phyloP scores from a whole-genome alignment of 2,113 vertebrate species.

The Hemibagrus wyckioides region DNA sequence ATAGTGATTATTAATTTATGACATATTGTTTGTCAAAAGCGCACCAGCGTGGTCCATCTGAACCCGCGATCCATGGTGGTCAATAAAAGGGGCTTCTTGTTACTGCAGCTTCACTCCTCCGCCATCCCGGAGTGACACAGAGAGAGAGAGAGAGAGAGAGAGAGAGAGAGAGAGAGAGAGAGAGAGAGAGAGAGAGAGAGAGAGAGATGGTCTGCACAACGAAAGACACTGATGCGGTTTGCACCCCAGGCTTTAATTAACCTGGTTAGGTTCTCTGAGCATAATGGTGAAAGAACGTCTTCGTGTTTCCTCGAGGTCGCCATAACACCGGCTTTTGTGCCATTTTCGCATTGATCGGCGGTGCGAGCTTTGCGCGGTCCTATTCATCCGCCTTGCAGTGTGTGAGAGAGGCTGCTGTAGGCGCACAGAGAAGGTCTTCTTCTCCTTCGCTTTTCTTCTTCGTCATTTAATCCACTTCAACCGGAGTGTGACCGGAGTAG shows the following conservation, averaged over 20 bases:
- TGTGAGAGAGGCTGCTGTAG: neutral
- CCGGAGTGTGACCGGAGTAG: neutral
- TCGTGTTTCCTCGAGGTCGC: neutral
- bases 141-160: neutral
- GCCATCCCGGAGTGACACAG: neutral
- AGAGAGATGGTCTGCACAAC: neutral
- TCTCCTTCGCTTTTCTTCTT: neutral
- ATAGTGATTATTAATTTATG: neutral
- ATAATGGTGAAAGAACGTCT: slow-evolving; percentile 11
- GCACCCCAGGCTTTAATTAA: neutral
- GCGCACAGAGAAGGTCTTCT: slow-evolving; percentile 48
- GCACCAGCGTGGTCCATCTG: neutral
- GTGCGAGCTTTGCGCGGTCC: slow-evolving; percentile 3
- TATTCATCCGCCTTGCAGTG: neutral
- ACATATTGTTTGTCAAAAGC: slow-evolving; percentile 15
- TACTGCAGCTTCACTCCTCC: slow-evolving; percentile 37
- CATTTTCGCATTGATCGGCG: neutral
- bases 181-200: neutral
- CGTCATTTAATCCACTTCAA: slow-evolving; percentile 18
- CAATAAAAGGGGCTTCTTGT: slow-evolving; percentile 39
- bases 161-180: slow-evolving; percentile 8
- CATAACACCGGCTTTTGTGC: neutral
- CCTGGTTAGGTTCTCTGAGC: neutral
- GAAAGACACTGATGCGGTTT: neutral
- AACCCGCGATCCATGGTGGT: slow-evolving; percentile 35